Evolutionary conservation across 1,140 invertebrate species (phyloP).

Genomic region (Hydropsyche tenuis): DNA sequence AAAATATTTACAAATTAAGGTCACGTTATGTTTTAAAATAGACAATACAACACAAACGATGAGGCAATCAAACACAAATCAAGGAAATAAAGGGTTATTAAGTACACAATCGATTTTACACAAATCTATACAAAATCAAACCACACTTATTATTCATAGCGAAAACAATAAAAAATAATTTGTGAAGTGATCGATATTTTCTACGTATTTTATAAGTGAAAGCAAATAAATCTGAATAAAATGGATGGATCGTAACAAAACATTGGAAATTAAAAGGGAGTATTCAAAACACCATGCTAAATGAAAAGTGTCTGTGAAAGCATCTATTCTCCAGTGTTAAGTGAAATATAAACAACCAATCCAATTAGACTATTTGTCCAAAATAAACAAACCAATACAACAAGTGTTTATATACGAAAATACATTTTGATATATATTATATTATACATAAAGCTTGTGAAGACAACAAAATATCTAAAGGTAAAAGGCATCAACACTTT

Average conservation of each 20-base stretch:
- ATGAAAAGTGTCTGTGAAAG: conserved; percentile 36
- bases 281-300: conserved; percentile 11
- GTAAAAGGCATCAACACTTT: conserved; percentile 33
- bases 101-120: no score
- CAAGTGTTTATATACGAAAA: conserved; percentile 23
- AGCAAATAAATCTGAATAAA: neutral
- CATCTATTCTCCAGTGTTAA: conserved; percentile 42
- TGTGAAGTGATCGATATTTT: no score
- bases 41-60: no score
- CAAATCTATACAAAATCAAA: no score
- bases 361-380: conserved; percentile 32
- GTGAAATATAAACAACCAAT: conserved; percentile 40
- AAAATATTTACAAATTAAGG: no score
- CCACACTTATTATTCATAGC: no score
- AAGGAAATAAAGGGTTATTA: no score
- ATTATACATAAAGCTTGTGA: neutral
- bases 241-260: neutral
- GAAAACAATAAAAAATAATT: no score
- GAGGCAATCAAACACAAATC: no score
- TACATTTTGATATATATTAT: conserved; percentile 1
- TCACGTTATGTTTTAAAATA: no score
- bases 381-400: conserved; percentile 32
- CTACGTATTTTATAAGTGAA: neutral
- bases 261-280: neutral
- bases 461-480: conserved; percentile 30